These are phyloP conservation scores for Volucella zonaria DNA, from an alignment of 2,888 invertebrate genomes.

Conservation along the genomic window DNA sequence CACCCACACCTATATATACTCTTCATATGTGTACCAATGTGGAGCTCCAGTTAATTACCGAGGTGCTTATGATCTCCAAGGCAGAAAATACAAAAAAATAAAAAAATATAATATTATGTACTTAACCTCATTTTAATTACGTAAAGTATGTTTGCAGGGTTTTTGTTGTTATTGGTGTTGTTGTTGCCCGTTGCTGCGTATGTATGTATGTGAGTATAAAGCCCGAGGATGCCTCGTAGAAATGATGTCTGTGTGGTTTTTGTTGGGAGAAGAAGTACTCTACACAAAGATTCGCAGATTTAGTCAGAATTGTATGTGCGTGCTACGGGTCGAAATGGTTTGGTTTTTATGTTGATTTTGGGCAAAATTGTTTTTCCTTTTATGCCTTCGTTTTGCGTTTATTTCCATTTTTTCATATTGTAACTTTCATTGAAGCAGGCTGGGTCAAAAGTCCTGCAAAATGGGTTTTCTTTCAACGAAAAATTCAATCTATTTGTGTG, in stretches of 20 bases:
- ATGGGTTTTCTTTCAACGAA: too few species aligned
- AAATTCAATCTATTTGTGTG: too few species aligned
- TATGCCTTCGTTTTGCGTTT: too few species aligned
- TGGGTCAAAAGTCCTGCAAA: too few species aligned
- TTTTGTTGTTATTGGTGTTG: neutral
- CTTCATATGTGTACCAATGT: neutral
- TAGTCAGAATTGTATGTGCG: neutral
- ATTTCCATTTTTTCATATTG: too few species aligned
- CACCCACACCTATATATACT: neutral
- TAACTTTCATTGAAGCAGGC: too few species aligned
- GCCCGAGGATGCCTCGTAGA: neutral
- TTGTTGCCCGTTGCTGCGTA: too few species aligned
- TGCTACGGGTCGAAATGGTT: slow-evolving; percentile 16
- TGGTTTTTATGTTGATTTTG: neutral
- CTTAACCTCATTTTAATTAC: slow-evolving; percentile 49
- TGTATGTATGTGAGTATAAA: too few species aligned
- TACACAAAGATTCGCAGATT: too few species aligned
- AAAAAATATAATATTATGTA: slow-evolving; percentile 25
- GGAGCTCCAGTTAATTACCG: slow-evolving; percentile 40
- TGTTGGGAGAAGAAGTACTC: too few species aligned
- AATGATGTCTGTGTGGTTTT: neutral
- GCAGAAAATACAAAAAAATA: slow-evolving; percentile 34
- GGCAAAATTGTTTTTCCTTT: slow-evolving; percentile 1
- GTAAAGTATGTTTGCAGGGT: slow-evolving; percentile 34
- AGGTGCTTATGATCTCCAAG: slow-evolving; percentile 42